Evolutionary conservation across 1,140 invertebrate genomes (phyloP).

Genomic region (Planococcus citri): DNA sequence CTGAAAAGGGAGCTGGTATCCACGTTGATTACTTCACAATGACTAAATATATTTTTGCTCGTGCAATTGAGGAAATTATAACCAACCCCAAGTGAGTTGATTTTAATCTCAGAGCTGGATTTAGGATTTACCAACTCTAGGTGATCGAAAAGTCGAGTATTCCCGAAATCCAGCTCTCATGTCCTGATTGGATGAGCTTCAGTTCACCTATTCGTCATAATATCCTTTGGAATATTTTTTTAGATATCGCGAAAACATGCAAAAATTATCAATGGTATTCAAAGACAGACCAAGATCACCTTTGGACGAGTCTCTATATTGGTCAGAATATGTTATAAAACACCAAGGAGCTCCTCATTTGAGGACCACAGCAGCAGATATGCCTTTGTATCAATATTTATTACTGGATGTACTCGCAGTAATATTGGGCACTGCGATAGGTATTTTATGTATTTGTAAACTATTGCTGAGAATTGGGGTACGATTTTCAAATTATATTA

Average conservation of each 20-base stretch:
- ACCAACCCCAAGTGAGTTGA: neutral
- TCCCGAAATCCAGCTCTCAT: neutral
- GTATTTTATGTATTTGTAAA: too few species aligned
- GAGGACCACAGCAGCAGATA: slow-evolving; percentile 39
- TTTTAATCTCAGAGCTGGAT: too few species aligned
- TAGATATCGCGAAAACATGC: slow-evolving; percentile 22
- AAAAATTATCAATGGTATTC: neutral
- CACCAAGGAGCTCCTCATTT: slow-evolving; percentile 43
- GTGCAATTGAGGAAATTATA: neutral
- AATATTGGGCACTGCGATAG: too few species aligned
- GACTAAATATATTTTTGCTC: neutral
- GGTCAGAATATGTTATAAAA: slow-evolving; percentile 47
- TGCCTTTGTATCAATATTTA: slow-evolving; percentile 45
- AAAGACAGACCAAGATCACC: slow-evolving; percentile 28
- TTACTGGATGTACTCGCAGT: slow-evolving; percentile 47
- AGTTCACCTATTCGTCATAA: too few species aligned
- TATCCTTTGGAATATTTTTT: neutral
- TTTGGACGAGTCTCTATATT: slow-evolving; percentile 43
- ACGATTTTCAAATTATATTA: too few species aligned
- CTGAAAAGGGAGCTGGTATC: slow-evolving; percentile 31
- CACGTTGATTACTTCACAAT: neutral
- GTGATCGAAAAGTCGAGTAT: too few species aligned
- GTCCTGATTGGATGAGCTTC: neutral
- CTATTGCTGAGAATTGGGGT: too few species aligned
- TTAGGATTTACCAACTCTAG: too few species aligned